Evolutionary conservation across 2,797 vertebrate genomes (phyloP).

Genomic region (Neomorphus geoffroyi): DNA sequence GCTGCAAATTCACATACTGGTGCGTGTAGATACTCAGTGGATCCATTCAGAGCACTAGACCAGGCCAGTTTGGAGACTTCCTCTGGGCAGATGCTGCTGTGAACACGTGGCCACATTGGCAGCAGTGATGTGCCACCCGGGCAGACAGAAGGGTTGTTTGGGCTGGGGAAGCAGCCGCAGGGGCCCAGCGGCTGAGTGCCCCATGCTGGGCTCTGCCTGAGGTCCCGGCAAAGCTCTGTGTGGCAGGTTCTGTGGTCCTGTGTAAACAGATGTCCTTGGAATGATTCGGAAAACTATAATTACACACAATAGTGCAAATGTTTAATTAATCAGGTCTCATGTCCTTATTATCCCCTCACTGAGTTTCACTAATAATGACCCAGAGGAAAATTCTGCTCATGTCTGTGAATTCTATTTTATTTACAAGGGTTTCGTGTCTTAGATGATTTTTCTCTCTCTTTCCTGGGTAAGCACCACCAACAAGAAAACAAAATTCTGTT

Average conservation of each 20-base stretch:
- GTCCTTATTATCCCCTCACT: conserved; percentile 77
- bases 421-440: conserved; percentile 71
- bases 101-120: accelerated
- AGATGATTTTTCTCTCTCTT: background rate
- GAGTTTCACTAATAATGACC: conserved; percentile 77
- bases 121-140: background rate
- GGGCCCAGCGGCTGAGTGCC: background rate
- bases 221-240: background rate
- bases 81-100: background rate
- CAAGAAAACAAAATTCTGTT: conserved; percentile 23
- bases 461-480: background rate
- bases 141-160: background rate
- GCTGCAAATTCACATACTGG: accelerated
- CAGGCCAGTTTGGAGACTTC: background rate
- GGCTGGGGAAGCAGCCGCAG: accelerated
- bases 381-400: conserved; percentile 77
- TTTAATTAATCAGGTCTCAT: conserved; percentile 80
- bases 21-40: background rate
- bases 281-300: conserved; percentile 70
- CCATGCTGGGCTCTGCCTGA: conserved; percentile 17
- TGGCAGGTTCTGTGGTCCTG: background rate
- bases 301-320: conserved; percentile 74
- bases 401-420: conserved; percentile 78
- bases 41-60: background rate
- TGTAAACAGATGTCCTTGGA: conserved; percentile 69